Percentiles rank a stretch among this genome's conserved stretches.
Evolutionary conservation across 2,113 vertebrate species (phyloP).

Genomic region (Emydura subglobosa): DNA sequence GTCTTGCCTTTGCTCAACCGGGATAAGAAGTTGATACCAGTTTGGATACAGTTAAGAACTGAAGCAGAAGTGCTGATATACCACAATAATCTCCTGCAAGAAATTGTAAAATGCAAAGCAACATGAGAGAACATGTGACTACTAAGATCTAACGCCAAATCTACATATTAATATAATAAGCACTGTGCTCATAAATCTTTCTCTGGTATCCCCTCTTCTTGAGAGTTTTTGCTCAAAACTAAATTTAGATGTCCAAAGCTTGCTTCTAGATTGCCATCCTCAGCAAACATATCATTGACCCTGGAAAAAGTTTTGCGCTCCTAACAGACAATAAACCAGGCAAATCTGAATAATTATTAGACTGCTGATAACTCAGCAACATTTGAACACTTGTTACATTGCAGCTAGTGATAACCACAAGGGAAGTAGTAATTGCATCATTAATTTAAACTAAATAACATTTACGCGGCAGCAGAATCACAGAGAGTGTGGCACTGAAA

Average conservation of each 20-base stretch:
- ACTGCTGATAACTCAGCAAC: background rate
- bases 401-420: background rate
- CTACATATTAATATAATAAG: background rate
- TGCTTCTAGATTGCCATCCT: background rate
- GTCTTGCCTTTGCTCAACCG: background rate
- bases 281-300: background rate
- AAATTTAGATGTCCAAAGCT: background rate
- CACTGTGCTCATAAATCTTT: background rate
- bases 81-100: background rate
- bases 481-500: background rate
- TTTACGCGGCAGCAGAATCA: background rate
- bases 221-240: background rate
- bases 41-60: background rate
- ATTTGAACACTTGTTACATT: background rate
- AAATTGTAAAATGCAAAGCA: background rate
- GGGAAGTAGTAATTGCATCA: background rate
- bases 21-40: background rate
- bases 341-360: background rate
- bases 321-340: background rate
- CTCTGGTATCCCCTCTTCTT: background rate
- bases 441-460: background rate
- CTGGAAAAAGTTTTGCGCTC: background rate
- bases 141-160: background rate
- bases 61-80: conserved; percentile 2
- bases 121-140: background rate